Base-by-base conservation (phyloP, 2,888 invertebrate genomes). In the Theretra japonica region DNA sequence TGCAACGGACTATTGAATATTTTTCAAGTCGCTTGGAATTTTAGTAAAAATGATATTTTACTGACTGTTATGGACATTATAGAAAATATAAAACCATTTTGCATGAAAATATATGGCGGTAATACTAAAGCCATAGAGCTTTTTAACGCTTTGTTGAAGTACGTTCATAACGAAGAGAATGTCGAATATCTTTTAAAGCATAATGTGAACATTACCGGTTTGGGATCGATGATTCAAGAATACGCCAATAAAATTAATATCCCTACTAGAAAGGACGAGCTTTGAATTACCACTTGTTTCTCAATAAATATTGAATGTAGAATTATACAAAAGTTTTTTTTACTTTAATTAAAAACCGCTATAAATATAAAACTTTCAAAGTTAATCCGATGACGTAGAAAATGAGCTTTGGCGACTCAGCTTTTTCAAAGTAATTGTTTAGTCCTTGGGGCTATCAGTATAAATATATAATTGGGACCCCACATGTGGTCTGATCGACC, bases 1-100 rank as follows among this genome's bases (percentile, higher is more conserved):
- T 94, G 94, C 56, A 84, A 88, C 50, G 92, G 92, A 0, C 73
- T 94, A 17, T 70, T 92, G 0, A 85, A 89, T 7, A 85, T 92
- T 23, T 88, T 91, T 65, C 77, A 78, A 58, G 75, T 78, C 0
- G 75, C 84, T 0, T 87, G 86, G 82, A 74, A 83, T 0, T 83
- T 82, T 41, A 79, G 78, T 19, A 76, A 85, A 7, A 81, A 82
- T 21, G 77, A 85, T 2, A 57, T 86, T 0, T 74, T 86, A 1
- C 62, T 77, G 0, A 80, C 86, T 0, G 79, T 91, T 57, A 78
- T 90, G 4, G 85, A 89, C 0, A 75, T 91, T 1, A 68, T 91
- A 1, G 86, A 84, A 59, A 88, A 85, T 68, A 81, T 89, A 2
- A 85, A 88, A 70, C 86, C 83, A 0, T 90, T 83, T 78, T 94